Base-by-base conservation (phyloP, 2,797 vertebrate species). In the Takifugu ocellatus region DNA sequence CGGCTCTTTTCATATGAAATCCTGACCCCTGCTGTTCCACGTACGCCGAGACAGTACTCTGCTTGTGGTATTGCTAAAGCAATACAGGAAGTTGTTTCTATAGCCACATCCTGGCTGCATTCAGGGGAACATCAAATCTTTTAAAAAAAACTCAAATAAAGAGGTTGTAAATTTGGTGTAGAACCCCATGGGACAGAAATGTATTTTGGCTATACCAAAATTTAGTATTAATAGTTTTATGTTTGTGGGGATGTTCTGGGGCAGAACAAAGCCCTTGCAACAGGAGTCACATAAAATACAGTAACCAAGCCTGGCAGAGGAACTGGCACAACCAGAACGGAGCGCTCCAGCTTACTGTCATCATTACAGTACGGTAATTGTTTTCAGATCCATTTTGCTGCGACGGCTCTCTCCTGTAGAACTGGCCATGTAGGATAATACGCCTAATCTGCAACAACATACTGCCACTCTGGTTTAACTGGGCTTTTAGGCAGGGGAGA, bases 1-100 rank as follows among this genome's bases (percentile, higher is more conserved):
- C 45, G 54, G 66, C 47, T 51, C 55, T 55, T 74, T 69, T 42
- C 59, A 70, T 54, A 77, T 79, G 84, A 90, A 91, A 91, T 79
- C 78, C 89, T 91, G 90, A 90, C 90, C 87, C 86, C 90, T 90
- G 65, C 87, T 91, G 91, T 88, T 88, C 51, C 31, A 43, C 58
- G 50, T 21, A 47, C 31, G 68, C 1, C 39, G 51, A 8, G 44
- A 21, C 44, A 46, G 5, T 21, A 46, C 3, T 39, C 36, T 14
- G 4, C 11, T 14, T 39, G 36, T 10, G 36, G 36, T 39, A 14
- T 39, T 39, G 36, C 36, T 14, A 39, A 39, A 39, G 36, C 36
- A 39, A 36, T 9, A 12, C 33, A 36, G 33, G 10, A 11, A 36
- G 36, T 39, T 7, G 36, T 39, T 39, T 39, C 1, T 14, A 39